These are phyloP conservation scores for Cydia splendana DNA, from an alignment of 1,140 invertebrate species.

Conservation along the genomic window DNA sequence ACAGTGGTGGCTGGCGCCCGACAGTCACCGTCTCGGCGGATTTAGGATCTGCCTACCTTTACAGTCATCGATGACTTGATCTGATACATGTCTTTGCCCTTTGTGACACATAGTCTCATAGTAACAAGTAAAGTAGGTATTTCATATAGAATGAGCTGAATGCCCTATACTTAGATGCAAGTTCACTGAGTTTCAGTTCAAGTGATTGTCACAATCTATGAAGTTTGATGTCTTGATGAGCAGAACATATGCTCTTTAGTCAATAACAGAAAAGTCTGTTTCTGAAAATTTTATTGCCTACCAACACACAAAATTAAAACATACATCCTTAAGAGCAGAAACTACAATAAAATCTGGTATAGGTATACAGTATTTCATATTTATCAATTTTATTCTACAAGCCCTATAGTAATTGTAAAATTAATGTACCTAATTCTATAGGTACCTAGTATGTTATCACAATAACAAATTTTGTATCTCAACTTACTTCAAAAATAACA, in stretches of 20 bases:
- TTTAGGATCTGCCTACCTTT: constrained; percentile 23
- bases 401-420: too few species aligned
- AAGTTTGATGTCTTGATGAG: too few species aligned
- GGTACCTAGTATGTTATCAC: neutral
- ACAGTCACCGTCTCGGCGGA: constrained; percentile 19
- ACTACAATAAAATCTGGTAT: too few species aligned
- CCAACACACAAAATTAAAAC: too few species aligned
- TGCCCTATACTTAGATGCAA: neutral
- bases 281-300: too few species aligned
- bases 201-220: too few species aligned
- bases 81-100: neutral
- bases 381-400: too few species aligned
- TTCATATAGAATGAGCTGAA: neutral
- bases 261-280: too few species aligned
- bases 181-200: too few species aligned
- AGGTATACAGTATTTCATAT: too few species aligned
- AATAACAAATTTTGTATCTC: neutral
- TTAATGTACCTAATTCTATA: neutral
- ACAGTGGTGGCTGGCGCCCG: constrained; percentile 50
- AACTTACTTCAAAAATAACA: neutral
- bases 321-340: too few species aligned
- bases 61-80: constrained; percentile 20
- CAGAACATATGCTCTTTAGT: too few species aligned
- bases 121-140: neutral
- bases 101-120: neutral